Conservation (phyloP, 2,797 vertebrate genomes). For the Poeciliopsis paucimaculata region DNA sequence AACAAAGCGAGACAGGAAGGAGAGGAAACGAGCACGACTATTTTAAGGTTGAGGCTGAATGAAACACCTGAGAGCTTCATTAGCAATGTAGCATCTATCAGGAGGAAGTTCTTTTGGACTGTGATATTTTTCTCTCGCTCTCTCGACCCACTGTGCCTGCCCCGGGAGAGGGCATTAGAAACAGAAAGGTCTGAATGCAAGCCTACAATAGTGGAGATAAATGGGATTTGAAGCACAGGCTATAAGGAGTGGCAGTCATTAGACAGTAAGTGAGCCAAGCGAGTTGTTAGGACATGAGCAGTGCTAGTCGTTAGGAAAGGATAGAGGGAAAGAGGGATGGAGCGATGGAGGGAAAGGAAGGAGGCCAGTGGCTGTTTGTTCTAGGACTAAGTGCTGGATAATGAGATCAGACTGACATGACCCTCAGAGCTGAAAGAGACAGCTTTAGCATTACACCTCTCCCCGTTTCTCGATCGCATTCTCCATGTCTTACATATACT, state of each 20-base stretch:
- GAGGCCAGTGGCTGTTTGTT: slow-evolving; percentile 81
- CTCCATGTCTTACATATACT: slow-evolving; percentile 61
- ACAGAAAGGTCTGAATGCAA: slow-evolving; percentile 76
- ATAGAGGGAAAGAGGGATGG: slow-evolving; percentile 69
- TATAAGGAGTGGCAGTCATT: slow-evolving; percentile 82
- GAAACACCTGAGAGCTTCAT: slow-evolving; percentile 65
- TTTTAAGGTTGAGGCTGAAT: slow-evolving; percentile 68
- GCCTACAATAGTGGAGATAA: slow-evolving; percentile 79
- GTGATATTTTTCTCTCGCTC: slow-evolving; percentile 37
- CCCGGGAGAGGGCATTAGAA: slow-evolving; percentile 64
- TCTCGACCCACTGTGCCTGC: slow-evolving; percentile 39
- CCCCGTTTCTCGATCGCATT: slow-evolving; percentile 60
- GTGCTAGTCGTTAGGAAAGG: slow-evolving; percentile 77
- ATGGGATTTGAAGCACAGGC: slow-evolving; percentile 79
- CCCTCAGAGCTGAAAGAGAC: slow-evolving; percentile 80
- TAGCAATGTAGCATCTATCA: slow-evolving; percentile 51
- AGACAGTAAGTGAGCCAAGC: slow-evolving; percentile 82
- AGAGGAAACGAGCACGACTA: slow-evolving; percentile 70
- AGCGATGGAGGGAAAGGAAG: slow-evolving; percentile 69
- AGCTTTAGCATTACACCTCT: slow-evolving; percentile 75
- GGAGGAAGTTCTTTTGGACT: slow-evolving; percentile 53
- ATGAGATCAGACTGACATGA: slow-evolving; percentile 83
- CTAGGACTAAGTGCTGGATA: slow-evolving; percentile 83
- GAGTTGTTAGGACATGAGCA: slow-evolving; percentile 82
- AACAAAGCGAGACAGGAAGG: slow-evolving; percentile 61